Conservation (phyloP, 2,797 vertebrate species). For the Pyrocephalus nanus region DNA sequence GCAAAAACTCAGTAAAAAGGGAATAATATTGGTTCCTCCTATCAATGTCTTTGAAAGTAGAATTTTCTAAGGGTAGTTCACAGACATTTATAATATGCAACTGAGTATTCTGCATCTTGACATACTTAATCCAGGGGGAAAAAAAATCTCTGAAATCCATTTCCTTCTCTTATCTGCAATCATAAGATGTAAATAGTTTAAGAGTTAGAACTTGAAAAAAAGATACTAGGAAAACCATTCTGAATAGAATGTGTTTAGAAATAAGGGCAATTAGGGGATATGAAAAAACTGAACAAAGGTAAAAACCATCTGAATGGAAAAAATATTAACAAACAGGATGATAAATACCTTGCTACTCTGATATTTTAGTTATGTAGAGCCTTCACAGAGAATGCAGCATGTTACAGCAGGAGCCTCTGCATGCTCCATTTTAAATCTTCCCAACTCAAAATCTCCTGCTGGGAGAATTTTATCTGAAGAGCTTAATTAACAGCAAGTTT, state of each 20-base stretch:
- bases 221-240: background rate
- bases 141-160: background rate
- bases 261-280: background rate
- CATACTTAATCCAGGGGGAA: background rate
- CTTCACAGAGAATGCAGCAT: background rate
- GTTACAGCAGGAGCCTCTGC: background rate
- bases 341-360: background rate
- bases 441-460: background rate
- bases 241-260: background rate
- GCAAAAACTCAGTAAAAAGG: background rate
- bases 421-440: background rate
- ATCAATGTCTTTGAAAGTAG: background rate
- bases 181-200: background rate
- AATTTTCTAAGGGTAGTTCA: background rate
- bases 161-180: background rate
- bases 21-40: background rate
- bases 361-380: background rate
- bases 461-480: constrained; percentile 9
- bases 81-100: background rate
- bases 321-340: background rate
- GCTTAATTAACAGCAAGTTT: constrained; percentile 53
- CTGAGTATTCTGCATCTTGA: background rate
- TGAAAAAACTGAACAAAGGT: background rate
- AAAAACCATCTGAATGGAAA: background rate
- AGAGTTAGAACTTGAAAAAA: background rate